phyloP scores from a whole-genome alignment of 2,888 invertebrate genomes.

The Eulithis testata region DNA sequence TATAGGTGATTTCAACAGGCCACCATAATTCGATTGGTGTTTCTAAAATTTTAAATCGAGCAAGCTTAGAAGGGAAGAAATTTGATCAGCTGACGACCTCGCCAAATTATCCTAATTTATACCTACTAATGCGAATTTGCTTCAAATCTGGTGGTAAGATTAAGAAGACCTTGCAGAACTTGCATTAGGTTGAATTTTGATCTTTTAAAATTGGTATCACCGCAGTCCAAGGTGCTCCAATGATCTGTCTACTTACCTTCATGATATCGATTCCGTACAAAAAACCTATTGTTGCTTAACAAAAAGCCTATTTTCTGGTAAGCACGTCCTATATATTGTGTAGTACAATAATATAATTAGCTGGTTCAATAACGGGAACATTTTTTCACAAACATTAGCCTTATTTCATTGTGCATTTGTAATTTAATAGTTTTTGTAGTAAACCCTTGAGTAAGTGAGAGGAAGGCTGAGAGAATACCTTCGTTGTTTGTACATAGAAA shows the following conservation, averaged over 20 bases:
- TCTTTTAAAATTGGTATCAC: conserved; percentile 37
- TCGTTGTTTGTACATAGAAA: conserved; percentile 61
- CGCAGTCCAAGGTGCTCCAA: conserved; percentile 52
- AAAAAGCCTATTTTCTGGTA: conserved; percentile 77
- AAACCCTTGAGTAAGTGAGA: conserved; percentile 63
- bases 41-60: too few species aligned
- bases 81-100: too few species aligned
- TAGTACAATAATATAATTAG: conserved; percentile 81
- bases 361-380: conserved; percentile 74
- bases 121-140: not conserved
- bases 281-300: conserved; percentile 70
- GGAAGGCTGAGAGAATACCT: conserved; percentile 62
- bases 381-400: conserved; percentile 67
- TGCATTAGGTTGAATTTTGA: conserved; percentile 6
- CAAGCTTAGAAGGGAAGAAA: too few species aligned
- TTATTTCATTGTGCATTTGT: conserved; percentile 71
- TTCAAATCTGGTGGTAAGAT: not conserved
- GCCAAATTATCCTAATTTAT: not conserved
- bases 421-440: conserved; percentile 82
- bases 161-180: not conserved
- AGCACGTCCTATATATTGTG: conserved; percentile 76
- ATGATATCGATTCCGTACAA: conserved; percentile 71
- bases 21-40: too few species aligned
- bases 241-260: conserved; percentile 67
- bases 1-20: too few species aligned